A percentile compares a stretch with the other conserved stretches of the same genome.
Evolutionary conservation across 2,113 vertebrate genomes (phyloP).

Genomic region (Pseudopodoces humilis): DNA sequence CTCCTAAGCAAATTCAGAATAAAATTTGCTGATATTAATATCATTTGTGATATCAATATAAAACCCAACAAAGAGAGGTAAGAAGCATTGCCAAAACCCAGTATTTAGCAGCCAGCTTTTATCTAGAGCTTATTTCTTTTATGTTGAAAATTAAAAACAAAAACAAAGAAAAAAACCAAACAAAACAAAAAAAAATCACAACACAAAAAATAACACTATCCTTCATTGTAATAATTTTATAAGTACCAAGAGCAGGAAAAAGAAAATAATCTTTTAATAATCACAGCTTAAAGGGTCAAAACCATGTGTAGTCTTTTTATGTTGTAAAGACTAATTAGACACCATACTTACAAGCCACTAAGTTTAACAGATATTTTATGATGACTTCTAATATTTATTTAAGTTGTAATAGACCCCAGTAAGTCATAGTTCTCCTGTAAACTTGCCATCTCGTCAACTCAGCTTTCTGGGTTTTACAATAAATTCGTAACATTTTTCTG

Average conservation of each 20-base stretch:
- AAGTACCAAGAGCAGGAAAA: background rate
- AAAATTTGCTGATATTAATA: constrained; percentile 88
- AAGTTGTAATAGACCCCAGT: background rate
- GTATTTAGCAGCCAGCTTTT: background rate
- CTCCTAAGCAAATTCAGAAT: constrained; percentile 95
- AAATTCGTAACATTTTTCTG: background rate
- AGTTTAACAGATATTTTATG: background rate
- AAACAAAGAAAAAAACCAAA: background rate
- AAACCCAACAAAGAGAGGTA: constrained; percentile 89
- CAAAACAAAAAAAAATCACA: background rate
- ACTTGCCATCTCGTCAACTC: background rate
- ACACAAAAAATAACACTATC: background rate
- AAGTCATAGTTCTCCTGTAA: background rate
- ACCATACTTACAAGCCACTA: background rate
- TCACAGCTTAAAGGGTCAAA: background rate
- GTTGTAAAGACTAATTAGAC: background rate
- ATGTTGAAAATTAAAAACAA: background rate
- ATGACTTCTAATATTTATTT: background rate
- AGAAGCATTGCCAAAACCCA: constrained; percentile 14
- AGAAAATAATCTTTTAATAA: background rate
- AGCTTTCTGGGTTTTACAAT: background rate
- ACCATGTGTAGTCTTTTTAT: background rate
- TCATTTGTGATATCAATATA: constrained; percentile 89
- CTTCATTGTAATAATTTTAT: background rate
- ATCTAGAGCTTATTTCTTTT: background rate